Percentiles rank a stretch among this genome's conserved stretches.
These are phyloP conservation scores for Cylas formicarius DNA, from an alignment of 1,140 invertebrate species.

Conservation along the genomic window DNA sequence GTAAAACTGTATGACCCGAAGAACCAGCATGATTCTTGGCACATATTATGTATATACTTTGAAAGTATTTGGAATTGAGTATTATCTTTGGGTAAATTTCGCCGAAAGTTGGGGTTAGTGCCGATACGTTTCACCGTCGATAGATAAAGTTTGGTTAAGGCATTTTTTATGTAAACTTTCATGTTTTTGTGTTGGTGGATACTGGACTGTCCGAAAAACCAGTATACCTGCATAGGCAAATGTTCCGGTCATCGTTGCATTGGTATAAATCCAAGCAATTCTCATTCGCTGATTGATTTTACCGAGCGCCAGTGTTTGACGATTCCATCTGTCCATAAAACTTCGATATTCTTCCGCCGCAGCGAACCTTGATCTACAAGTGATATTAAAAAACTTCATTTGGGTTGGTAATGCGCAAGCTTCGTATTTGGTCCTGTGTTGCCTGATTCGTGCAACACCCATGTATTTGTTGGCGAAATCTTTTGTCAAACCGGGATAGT, in stretches of 20 bases:
- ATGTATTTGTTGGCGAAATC: constrained; percentile 29
- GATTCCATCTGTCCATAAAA: constrained; percentile 16
- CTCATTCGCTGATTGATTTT: constrained; percentile 16
- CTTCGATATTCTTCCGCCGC: constrained; percentile 4
- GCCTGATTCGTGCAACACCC: constrained; percentile 24
- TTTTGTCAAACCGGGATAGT: constrained; percentile 25
- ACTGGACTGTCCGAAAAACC: no score
- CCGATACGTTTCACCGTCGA: no score
- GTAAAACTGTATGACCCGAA: no score
- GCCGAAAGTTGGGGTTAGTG: no score
- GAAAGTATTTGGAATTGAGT: no score
- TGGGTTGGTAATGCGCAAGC: constrained; percentile 4
- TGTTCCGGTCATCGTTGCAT: constrained; percentile 8
- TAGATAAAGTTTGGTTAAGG: no score
- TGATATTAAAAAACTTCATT: constrained; percentile 10
- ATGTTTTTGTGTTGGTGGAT: no score
- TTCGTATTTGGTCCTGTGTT: constrained; percentile 18
- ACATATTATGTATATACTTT: no score
- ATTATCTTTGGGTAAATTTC: no score
- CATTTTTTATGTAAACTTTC: no score
- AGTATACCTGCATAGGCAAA: no score
- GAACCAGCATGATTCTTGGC: no score
- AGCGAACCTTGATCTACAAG: constrained; percentile 13
- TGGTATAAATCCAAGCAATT: constrained; percentile 21
- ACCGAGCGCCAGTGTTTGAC: background rate